These are phyloP conservation scores for Coturnix japonica DNA, from an alignment of 2,113 vertebrate species.

Conservation along the genomic window DNA sequence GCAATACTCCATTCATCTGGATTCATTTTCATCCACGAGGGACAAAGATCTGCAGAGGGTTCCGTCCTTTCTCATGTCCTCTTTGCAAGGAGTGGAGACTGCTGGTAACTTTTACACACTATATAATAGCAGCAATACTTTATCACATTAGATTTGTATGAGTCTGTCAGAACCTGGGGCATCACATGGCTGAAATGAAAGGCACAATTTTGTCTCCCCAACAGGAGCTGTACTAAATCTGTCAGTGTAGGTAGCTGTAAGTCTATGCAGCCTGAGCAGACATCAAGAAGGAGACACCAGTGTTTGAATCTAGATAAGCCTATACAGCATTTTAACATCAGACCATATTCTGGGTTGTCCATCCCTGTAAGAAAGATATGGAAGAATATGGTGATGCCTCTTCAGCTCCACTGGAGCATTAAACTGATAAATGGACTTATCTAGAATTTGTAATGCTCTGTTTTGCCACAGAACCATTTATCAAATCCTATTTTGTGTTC, in stretches of 20 bases:
- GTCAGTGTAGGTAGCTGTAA: not conserved
- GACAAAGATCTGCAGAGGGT: slow-evolving; percentile 63
- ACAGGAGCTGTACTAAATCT: not conserved
- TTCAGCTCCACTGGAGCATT: not conserved
- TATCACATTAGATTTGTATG: not conserved
- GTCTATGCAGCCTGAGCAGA: not conserved
- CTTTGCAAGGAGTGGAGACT: slow-evolving; percentile 34
- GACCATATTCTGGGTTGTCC: not conserved
- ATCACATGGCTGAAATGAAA: not conserved
- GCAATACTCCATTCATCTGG: slow-evolving; percentile 78
- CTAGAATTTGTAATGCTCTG: not conserved
- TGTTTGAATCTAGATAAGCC: not conserved
- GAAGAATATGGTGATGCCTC: not conserved
- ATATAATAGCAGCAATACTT: not conserved
- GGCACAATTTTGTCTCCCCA: not conserved
- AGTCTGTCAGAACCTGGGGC: not conserved
- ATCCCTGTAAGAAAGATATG: not conserved
- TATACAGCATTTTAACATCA: not conserved
- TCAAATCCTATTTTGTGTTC: not conserved
- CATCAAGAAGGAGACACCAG: not conserved
- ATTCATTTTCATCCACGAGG: slow-evolving; percentile 72
- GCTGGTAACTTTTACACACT: slow-evolving; percentile 78
- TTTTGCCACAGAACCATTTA: not conserved
- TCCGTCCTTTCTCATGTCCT: slow-evolving; percentile 63
- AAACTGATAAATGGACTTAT: not conserved